phyloP scores from a whole-genome alignment of 53 echinoderm and acorn worm species.

The Luidia sarsii region DNA sequence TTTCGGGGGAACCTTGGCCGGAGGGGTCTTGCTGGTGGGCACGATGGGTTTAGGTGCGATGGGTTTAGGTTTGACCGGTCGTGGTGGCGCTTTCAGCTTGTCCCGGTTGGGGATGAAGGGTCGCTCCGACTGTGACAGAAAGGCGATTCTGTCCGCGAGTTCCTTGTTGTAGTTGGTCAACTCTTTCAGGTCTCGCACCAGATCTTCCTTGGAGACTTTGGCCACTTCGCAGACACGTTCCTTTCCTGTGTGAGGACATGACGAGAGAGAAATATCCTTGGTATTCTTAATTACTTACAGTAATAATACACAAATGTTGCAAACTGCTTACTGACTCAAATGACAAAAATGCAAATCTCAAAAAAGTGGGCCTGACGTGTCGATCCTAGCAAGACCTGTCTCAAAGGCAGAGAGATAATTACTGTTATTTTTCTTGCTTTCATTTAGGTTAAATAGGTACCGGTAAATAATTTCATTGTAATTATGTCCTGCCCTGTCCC shows the following conservation, averaged over 20 bases:
- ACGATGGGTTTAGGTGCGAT: neutral
- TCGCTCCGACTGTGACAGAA: neutral
- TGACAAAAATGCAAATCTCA: too few species aligned
- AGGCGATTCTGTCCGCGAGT: neutral
- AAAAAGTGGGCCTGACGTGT: too few species aligned
- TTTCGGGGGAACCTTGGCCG: too few species aligned
- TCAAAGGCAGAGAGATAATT: too few species aligned
- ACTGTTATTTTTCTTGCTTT: too few species aligned
- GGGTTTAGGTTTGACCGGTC: slow-evolving; percentile 20
- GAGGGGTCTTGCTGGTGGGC: neutral
- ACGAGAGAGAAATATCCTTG: neutral
- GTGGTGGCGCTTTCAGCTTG: slow-evolving; percentile 1
- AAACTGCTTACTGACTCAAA: too few species aligned
- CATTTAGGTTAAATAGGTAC: too few species aligned
- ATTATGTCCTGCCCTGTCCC: too few species aligned
- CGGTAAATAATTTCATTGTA: too few species aligned
- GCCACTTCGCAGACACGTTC: slow-evolving; percentile 25
- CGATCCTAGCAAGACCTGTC: too few species aligned
- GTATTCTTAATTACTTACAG: too few species aligned
- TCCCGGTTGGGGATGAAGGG: slow-evolving; percentile 6
- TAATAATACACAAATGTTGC: too few species aligned
- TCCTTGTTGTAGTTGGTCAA: slow-evolving; percentile 47
- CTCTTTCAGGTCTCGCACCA: slow-evolving; percentile 40
- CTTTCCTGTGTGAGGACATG: slow-evolving; percentile 9
- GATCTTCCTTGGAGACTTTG: slow-evolving; percentile 35